Conservation (phyloP, 2,113 vertebrate genomes). For the Eretmochelys imbricata region DNA sequence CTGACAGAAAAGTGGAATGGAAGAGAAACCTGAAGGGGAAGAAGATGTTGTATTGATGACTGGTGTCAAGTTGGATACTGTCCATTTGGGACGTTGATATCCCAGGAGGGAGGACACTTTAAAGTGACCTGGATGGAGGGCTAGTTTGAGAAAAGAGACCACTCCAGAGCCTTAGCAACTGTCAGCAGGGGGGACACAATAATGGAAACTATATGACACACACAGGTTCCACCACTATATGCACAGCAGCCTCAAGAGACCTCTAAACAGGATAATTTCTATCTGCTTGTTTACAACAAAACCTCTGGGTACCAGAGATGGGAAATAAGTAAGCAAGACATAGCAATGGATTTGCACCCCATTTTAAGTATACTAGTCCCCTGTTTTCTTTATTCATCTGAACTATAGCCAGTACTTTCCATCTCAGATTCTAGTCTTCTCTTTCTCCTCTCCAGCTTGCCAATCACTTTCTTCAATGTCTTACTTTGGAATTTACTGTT, state of each 20-base stretch:
- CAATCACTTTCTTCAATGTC: neutral
- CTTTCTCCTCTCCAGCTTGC: neutral
- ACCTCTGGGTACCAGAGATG: rapidly evolving
- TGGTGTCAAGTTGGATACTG: no score
- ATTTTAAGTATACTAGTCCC: neutral
- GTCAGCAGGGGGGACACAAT: no score
- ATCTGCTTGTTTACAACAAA: neutral
- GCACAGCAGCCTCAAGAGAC: neutral
- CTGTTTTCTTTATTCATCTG: neutral
- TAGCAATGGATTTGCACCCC: neutral
- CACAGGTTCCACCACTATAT: neutral
- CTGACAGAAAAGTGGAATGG: no score
- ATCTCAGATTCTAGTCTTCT: neutral
- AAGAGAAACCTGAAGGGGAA: no score
- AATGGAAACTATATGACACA: neutral
- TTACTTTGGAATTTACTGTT: conserved; percentile 3
- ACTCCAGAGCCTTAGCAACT: no score
- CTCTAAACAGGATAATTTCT: neutral
- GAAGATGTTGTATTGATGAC: no score
- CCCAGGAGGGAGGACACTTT: no score
- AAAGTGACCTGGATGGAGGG: no score
- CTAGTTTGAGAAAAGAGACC: no score
- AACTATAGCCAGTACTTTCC: neutral
- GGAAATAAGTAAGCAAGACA: neutral
- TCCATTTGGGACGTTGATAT: no score